Evolutionary conservation across 1,140 invertebrate genomes (phyloP).

Genomic region (Sarcophaga bullata): DNA sequence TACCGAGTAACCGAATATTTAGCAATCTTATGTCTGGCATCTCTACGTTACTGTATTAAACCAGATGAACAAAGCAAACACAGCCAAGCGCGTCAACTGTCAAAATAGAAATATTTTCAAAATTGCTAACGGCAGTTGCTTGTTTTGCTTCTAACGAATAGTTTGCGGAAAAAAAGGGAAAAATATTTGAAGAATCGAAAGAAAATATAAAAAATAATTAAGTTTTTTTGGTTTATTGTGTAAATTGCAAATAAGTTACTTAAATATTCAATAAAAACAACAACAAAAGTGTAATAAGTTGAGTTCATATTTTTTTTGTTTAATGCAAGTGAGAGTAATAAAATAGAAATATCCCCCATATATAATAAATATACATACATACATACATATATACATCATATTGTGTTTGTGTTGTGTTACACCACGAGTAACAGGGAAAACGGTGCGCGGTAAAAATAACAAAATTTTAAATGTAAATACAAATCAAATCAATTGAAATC

Average conservation of each 20-base stretch:
- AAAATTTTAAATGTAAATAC: neutral
- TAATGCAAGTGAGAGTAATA: neutral
- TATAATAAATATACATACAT: no score
- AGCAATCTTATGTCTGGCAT: neutral
- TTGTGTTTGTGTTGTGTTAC: no score
- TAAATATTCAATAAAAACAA: neutral
- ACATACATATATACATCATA: no score
- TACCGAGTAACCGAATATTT: neutral
- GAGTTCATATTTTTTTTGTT: slow-evolving; percentile 1
- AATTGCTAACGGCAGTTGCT: slow-evolving; percentile 46
- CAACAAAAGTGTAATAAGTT: slow-evolving; percentile 1
- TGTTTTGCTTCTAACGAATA: slow-evolving; percentile 38
- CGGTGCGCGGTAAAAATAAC: neutral
- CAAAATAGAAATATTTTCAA: slow-evolving; percentile 35
- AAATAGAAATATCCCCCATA: no score
- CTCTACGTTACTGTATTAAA: neutral
- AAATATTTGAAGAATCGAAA: slow-evolving; percentile 14
- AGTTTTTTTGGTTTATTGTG: slow-evolving; percentile 7
- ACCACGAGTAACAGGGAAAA: neutral
- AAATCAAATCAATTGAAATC: neutral
- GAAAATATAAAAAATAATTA: slow-evolving; percentile 25
- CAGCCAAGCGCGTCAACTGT: slow-evolving; percentile 36
- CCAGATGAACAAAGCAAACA: slow-evolving; percentile 22
- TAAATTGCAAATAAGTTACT: neutral
- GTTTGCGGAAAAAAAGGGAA: slow-evolving; percentile 28